Evolutionary conservation across 1,140 invertebrate genomes (phyloP).

Genomic region (Magallana gigas): DNA sequence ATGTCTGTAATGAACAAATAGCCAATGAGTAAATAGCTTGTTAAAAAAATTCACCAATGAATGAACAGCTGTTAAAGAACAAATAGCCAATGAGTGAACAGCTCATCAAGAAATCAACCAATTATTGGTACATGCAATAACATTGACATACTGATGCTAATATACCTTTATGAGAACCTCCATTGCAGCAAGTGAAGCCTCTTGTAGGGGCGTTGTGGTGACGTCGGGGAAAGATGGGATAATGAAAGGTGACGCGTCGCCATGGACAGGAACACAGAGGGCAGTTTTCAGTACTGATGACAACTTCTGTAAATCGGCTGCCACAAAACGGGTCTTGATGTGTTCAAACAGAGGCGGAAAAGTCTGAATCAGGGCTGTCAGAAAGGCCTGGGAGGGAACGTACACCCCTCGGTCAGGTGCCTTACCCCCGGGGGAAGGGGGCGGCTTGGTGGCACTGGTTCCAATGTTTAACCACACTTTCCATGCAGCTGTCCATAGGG

Average conservation of each 20-base stretch:
- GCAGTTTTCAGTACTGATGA: conserved; percentile 88
- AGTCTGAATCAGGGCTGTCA: conserved; percentile 95
- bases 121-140: no score
- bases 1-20: no score
- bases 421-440: conserved; percentile 71
- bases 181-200: conserved; percentile 89
- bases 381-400: conserved; percentile 93
- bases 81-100: no score
- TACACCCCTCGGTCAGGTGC: conserved; percentile 82
- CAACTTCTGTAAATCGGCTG: conserved; percentile 88
- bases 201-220: conserved; percentile 89
- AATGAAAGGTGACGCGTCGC: conserved; percentile 90
- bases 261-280: conserved; percentile 89
- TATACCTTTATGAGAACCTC: conserved; percentile 87
- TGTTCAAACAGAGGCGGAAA: conserved; percentile 95
- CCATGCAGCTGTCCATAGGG: conserved; percentile 89
- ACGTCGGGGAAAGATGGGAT: conserved; percentile 84
- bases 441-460: conserved; percentile 86
- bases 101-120: no score
- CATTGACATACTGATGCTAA: no score
- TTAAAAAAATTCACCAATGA: no score
- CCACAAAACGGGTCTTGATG: conserved; percentile 88
- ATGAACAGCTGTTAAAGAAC: no score
- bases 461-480: conserved; percentile 92
- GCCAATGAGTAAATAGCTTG: no score